A percentile compares a stretch with the other conserved stretches of the same genome.
Conservation (phyloP, 2,113 vertebrate genomes). For the Scortum barcoo region DNA sequence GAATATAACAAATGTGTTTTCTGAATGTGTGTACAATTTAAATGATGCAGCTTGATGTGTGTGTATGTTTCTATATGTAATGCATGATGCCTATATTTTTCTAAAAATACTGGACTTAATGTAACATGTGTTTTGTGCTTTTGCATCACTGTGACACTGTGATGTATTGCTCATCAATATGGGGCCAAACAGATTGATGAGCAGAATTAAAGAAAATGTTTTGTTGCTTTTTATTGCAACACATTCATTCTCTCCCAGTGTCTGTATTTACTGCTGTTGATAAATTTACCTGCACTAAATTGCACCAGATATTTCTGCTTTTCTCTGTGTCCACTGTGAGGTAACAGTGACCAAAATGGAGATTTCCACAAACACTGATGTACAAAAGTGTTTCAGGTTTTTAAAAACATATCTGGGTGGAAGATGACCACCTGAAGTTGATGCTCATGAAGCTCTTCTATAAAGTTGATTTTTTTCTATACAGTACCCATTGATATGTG, state of each 20-base stretch:
- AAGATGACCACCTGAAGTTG: constrained; percentile 2
- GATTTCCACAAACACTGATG: constrained; percentile 23
- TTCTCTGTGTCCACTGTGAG: neutral
- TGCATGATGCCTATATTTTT: neutral
- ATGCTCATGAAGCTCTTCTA: neutral
- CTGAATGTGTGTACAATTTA: neutral
- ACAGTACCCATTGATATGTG: neutral
- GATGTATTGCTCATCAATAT: no score
- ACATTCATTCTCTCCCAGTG: neutral
- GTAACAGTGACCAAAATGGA: constrained; percentile 30
- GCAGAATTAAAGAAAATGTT: neutral
- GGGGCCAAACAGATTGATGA: no score
- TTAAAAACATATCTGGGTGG: neutral
- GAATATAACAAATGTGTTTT: no score
- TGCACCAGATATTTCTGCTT: constrained; percentile 2
- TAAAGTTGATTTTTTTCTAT: neutral
- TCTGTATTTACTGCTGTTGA: neutral
- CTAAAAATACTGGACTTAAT: neutral
- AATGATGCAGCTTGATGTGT: neutral
- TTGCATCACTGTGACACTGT: neutral
- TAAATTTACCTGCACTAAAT: neutral
- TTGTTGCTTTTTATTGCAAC: neutral
- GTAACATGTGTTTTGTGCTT: neutral
- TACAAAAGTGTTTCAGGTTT: neutral
- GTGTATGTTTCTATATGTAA: neutral